Evolutionary conservation across 2,113 vertebrate genomes (phyloP).

Genomic region (Ailurus styani): DNA sequence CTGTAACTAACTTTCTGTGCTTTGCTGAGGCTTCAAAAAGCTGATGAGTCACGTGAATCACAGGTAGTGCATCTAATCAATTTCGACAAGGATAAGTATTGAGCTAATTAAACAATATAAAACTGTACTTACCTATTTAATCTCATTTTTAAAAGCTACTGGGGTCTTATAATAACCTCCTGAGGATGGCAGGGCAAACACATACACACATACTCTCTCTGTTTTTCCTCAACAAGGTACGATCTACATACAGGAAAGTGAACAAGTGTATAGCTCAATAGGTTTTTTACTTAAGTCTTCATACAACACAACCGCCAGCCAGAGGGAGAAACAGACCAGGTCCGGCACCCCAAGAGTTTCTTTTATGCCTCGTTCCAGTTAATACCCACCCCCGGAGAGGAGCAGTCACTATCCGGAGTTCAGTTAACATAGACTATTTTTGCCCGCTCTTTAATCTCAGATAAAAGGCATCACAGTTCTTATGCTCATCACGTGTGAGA

Average conservation of each 20-base stretch:
- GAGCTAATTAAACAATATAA: background rate
- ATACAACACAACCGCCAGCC: background rate
- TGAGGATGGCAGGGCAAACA: background rate
- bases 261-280: background rate
- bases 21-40: background rate
- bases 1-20: background rate
- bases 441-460: background rate
- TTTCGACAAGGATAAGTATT: background rate
- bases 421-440: background rate
- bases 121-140: background rate
- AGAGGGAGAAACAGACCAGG: background rate
- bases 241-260: background rate
- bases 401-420: background rate
- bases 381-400: background rate
- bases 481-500: background rate
- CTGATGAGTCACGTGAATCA: background rate
- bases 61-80: background rate
- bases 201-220: background rate
- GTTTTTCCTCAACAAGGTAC: background rate
- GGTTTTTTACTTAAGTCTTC: background rate
- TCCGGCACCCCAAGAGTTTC: background rate
- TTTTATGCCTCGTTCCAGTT: background rate
- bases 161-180: background rate
- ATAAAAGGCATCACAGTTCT: background rate
- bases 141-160: background rate